phyloP scores from a whole-genome alignment of 2,797 vertebrate genomes.

The Lophius americanus region DNA sequence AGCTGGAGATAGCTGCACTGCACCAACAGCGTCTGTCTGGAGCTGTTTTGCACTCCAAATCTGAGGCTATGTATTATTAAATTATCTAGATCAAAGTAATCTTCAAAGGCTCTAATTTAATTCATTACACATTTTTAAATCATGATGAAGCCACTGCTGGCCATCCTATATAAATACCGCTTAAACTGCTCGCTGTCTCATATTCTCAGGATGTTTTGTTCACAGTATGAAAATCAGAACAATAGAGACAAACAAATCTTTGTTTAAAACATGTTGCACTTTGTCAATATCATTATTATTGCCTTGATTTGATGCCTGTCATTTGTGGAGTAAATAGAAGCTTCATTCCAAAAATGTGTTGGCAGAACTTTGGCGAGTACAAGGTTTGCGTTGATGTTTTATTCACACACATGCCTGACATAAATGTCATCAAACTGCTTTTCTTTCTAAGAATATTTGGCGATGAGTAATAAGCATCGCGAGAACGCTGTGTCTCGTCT shows the following conservation, averaged over 20 bases:
- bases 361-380: not conserved
- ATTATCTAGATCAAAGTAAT: constrained; percentile 8
- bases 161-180: constrained; percentile 19
- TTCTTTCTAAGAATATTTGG: too few species aligned
- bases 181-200: not conserved
- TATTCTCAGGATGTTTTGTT: not conserved
- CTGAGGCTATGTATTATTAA: constrained; percentile 3
- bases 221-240: not conserved
- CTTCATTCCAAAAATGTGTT: not conserved
- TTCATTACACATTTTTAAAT: constrained; percentile 29
- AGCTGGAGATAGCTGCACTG: constrained; percentile 65
- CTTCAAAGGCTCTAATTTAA: constrained; percentile 12
- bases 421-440: too few species aligned
- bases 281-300: not conserved
- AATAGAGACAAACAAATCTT: too few species aligned
- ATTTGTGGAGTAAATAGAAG: not conserved
- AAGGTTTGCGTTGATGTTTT: not conserved
- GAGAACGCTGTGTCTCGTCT: too few species aligned
- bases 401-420: not conserved
- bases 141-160: constrained; percentile 5
- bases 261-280: not conserved
- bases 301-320: not conserved
- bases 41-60: constrained; percentile 18
- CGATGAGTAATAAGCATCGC: too few species aligned
- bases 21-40: constrained; percentile 30